A percentile compares a stretch with the other conserved stretches of the same genome.
phyloP scores from a whole-genome alignment of 1,140 invertebrate genomes.

The Zaprionus ornatus region DNA sequence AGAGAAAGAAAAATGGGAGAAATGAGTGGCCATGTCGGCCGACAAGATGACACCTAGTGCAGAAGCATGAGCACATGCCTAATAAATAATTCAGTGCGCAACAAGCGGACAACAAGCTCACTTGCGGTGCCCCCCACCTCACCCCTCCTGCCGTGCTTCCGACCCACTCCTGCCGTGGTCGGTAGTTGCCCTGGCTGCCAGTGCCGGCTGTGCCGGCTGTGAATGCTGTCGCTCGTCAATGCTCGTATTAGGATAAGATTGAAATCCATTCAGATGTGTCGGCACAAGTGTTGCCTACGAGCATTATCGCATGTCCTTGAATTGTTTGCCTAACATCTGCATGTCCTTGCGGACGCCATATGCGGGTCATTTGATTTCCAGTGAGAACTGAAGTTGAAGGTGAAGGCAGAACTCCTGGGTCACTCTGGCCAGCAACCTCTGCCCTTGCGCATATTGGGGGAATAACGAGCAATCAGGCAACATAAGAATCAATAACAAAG shows the following conservation, averaged over 20 bases:
- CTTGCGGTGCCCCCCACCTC: conserved; percentile 42
- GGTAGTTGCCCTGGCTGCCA: conserved; percentile 7
- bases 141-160: not conserved
- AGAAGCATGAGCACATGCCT: conserved; percentile 75
- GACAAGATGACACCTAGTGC: conserved; percentile 78
- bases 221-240: conserved; percentile 38
- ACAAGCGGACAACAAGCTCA: conserved; percentile 78
- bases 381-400: conserved; percentile 1
- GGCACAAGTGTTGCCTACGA: conserved; percentile 64
- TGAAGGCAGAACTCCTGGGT: not conserved
- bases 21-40: conserved; percentile 43
- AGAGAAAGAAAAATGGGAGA: conserved; percentile 26
- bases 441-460: conserved; percentile 1
- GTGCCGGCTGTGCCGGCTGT: not conserved
- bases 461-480: conserved; percentile 57
- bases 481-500: conserved; percentile 60
- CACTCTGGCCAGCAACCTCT: not conserved
- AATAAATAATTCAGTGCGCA: conserved; percentile 80
- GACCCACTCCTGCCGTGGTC: conserved; percentile 34
- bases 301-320: conserved; percentile 62
- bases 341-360: conserved; percentile 40
- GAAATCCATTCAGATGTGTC: conserved; percentile 75
- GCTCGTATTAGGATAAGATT: conserved; percentile 55
- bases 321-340: conserved; percentile 18
- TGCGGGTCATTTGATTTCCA: conserved; percentile 69